Evolutionary conservation across 2,888 invertebrate genomes (phyloP).

Genomic region (Drosophila eohydei): DNA sequence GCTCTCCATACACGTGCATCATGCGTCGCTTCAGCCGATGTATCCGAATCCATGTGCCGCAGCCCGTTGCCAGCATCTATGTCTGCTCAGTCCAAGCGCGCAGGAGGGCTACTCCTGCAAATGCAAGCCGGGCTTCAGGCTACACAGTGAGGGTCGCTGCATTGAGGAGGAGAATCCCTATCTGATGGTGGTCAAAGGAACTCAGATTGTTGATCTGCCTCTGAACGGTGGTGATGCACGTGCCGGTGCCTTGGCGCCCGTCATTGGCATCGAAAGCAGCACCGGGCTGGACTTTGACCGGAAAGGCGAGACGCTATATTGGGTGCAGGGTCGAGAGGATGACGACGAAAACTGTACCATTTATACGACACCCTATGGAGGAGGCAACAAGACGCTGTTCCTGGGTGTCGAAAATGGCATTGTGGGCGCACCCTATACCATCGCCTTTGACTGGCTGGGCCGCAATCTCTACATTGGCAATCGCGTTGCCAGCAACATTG

Average conservation of each 20-base stretch:
- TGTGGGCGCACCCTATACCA: conserved; percentile 94
- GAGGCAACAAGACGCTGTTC: conserved; percentile 93
- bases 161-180: conserved; percentile 94
- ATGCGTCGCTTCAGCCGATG: conserved; percentile 95
- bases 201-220: conserved; percentile 94
- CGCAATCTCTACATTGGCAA: conserved; percentile 97
- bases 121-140: conserved; percentile 94
- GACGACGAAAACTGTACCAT: conserved; percentile 94
- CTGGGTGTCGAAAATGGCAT: conserved; percentile 93
- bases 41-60: conserved; percentile 91
- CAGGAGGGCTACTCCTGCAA: conserved; percentile 92
- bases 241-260: conserved; percentile 92
- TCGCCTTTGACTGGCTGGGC: conserved; percentile 99
- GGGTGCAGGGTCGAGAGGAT: conserved; percentile 92
- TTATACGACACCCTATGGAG: conserved; percentile 92
- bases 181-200: conserved; percentile 94
- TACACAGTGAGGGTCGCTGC: conserved; percentile 89
- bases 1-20: conserved; percentile 97
- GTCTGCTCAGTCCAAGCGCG: conserved; percentile 92
- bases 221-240: conserved; percentile 91
- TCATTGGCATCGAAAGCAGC: conserved; percentile 95
- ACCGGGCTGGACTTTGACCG: conserved; percentile 96
- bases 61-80: conserved; percentile 94
- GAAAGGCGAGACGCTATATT: conserved; percentile 92
- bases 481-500: conserved; percentile 94